These are phyloP conservation scores for Echinometra lucunter DNA, from an alignment of 53 echinoderm and acorn worm species.

Conservation along the genomic window DNA sequence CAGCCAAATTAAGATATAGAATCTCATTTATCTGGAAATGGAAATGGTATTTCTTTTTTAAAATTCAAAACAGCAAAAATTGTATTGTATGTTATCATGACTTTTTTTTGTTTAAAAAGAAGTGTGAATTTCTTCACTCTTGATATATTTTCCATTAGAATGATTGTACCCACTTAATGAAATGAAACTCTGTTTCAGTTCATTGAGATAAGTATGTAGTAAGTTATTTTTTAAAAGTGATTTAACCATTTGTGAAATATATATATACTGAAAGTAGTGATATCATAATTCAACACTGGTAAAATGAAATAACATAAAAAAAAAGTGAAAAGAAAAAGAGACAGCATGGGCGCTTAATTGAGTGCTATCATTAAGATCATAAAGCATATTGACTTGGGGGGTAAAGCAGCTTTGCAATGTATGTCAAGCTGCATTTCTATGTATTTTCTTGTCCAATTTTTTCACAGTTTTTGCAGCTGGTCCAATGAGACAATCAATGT, in stretches of 20 bases:
- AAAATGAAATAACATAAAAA: not conserved
- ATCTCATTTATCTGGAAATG: not conserved
- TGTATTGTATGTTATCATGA: not conserved
- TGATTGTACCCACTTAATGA: too few species aligned
- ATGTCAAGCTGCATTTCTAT: not conserved
- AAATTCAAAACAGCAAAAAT: not conserved
- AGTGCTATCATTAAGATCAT: not conserved
- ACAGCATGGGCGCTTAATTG: not conserved
- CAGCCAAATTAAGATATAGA: not conserved
- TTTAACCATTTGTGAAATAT: too few species aligned
- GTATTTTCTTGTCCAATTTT: not conserved
- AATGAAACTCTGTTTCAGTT: too few species aligned
- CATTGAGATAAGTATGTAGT: too few species aligned
- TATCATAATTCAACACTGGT: too few species aligned
- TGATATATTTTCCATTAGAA: too few species aligned
- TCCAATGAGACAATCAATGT: conserved; percentile 97
- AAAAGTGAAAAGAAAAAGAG: not conserved
- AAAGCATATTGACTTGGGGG: not conserved
- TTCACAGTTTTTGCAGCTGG: conserved; percentile 86
- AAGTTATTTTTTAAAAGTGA: too few species aligned
- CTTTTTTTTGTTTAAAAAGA: too few species aligned
- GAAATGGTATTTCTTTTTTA: not conserved
- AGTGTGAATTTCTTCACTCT: too few species aligned
- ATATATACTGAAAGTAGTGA: too few species aligned
- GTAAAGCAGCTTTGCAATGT: not conserved